phyloP scores from a whole-genome alignment of 2,113 vertebrate species.

The Oreamnos americanus region DNA sequence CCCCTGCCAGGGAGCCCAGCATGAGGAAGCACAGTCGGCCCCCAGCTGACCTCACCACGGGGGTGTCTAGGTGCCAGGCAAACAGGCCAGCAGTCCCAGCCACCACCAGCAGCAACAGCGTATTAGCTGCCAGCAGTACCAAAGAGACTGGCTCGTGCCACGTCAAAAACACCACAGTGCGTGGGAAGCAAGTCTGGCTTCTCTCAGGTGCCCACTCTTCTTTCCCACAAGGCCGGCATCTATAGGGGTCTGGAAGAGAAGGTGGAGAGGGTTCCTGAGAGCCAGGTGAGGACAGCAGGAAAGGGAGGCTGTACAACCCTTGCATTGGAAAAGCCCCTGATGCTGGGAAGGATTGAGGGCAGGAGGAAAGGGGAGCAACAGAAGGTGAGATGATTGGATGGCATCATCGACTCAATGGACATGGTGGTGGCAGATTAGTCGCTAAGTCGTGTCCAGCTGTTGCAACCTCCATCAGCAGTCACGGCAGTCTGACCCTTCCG shows the following conservation, averaged over 20 bases:
- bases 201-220: slow-evolving; percentile 82
- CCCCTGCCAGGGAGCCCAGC: slow-evolving; percentile 82
- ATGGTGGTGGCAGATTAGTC: not conserved
- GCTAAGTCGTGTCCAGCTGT: not conserved
- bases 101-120: slow-evolving; percentile 72
- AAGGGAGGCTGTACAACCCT: not conserved
- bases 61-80: slow-evolving; percentile 79
- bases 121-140: slow-evolving; percentile 64
- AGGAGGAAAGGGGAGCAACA: not conserved
- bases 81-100: slow-evolving; percentile 80
- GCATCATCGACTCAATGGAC: not conserved
- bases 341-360: not conserved
- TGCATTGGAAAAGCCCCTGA: not conserved
- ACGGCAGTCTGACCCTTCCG: no score
- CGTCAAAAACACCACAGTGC: slow-evolving; percentile 78
- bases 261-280: not conserved
- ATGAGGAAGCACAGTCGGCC: slow-evolving; percentile 88
- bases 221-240: slow-evolving; percentile 80
- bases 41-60: slow-evolving; percentile 88
- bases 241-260: slow-evolving; percentile 74
- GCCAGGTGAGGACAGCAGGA: not conserved
- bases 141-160: slow-evolving; percentile 78
- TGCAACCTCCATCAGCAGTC: not conserved
- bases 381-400: not conserved
- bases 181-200: slow-evolving; percentile 82